These are phyloP conservation scores for Fringilla coelebs DNA, from an alignment of 2,797 vertebrate genomes.

Conservation along the genomic window DNA sequence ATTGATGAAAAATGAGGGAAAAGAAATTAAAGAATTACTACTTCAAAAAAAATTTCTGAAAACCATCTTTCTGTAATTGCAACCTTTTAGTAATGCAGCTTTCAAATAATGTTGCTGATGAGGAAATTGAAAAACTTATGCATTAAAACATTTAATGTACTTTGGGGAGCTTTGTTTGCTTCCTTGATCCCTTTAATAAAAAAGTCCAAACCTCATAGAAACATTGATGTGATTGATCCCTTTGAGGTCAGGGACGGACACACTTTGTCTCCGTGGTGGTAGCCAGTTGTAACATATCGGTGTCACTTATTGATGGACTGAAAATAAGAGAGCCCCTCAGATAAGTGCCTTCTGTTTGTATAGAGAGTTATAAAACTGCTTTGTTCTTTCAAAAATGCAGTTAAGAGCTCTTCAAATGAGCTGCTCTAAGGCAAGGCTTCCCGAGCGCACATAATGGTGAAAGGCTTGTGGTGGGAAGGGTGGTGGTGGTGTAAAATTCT, in stretches of 20 bases:
- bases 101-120: conserved; percentile 1
- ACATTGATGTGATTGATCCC: neutral
- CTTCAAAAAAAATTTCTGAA: neutral
- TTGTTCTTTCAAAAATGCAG: conserved; percentile 54
- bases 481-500: conserved; percentile 25
- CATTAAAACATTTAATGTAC: neutral
- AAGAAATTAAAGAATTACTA: conserved; percentile 7
- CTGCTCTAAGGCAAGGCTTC: conserved; percentile 17
- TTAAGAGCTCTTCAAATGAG: conserved; percentile 58
- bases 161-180: neutral
- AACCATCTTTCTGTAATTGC: neutral
- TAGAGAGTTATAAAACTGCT: conserved; percentile 44
- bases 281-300: neutral
- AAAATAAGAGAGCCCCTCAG: conserved; percentile 44
- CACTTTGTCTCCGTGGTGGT: neutral
- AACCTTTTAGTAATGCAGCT: neutral
- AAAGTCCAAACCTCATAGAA: neutral
- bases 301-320: conserved; percentile 32
- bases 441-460: neutral
- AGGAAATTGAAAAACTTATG: neutral
- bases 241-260: neutral
- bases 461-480: neutral
- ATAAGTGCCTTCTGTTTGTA: conserved; percentile 32
- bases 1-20: conserved; percentile 23
- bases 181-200: neutral